phyloP scores from a whole-genome alignment of 2,797 vertebrate species.

The Lacerta viridis region DNA sequence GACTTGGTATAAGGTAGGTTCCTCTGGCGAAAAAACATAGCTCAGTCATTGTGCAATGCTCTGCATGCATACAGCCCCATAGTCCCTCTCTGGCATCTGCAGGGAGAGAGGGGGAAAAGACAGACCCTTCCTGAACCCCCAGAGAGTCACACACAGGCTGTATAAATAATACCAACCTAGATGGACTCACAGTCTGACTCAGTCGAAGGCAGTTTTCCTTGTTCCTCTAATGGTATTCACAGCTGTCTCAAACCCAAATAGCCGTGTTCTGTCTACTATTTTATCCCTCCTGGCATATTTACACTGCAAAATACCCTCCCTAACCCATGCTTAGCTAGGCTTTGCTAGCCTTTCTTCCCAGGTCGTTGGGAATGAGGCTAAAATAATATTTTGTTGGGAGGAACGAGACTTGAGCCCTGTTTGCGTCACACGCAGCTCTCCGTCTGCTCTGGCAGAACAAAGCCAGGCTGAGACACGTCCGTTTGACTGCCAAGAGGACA shows the following conservation, averaged over 20 bases:
- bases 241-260: not conserved
- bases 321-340: not conserved
- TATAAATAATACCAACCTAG: not conserved
- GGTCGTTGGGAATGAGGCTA: not conserved
- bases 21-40: too few species aligned
- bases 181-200: not conserved
- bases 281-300: not conserved
- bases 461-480: conserved; percentile 19
- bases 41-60: too few species aligned
- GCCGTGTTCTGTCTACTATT: not conserved
- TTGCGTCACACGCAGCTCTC: not conserved
- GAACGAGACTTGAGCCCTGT: not conserved
- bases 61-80: too few species aligned
- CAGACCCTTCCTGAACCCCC: not conserved
- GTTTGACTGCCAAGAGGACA: conserved; percentile 17
- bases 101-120: not conserved
- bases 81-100: too few species aligned
- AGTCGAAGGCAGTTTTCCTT: not conserved
- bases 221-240: not conserved
- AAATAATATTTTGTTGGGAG: not conserved
- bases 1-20: too few species aligned
- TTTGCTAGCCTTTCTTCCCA: not conserved
- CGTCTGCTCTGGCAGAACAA: conserved; percentile 23
- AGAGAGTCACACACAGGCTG: not conserved
- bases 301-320: not conserved